phyloP scores from a whole-genome alignment of 2,113 vertebrate genomes.

The Campylomormyrus tamandua region DNA sequence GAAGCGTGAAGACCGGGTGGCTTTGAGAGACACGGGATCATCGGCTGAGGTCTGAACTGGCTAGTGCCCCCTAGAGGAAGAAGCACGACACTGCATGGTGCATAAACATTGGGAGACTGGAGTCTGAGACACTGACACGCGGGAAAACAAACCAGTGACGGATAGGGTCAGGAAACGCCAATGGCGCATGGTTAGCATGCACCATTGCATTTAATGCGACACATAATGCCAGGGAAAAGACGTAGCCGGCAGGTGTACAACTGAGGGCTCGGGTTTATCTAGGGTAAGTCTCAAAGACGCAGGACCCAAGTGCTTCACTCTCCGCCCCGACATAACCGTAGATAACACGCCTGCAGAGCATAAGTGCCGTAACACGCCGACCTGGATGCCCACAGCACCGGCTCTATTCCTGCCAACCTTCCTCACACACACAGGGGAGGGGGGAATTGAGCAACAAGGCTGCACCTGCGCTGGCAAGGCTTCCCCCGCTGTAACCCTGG shows the following conservation, averaged over 20 bases:
- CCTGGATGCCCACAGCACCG: background rate
- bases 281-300: background rate
- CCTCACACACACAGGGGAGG: background rate
- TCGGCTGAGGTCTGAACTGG: background rate
- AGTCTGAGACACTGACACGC: background rate
- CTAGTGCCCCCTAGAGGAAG: background rate
- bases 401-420: background rate
- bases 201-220: background rate
- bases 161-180: background rate
- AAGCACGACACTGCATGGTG: background rate
- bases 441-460: background rate
- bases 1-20: background rate
- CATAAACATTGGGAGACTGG: background rate
- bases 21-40: background rate
- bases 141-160: background rate
- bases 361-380: background rate
- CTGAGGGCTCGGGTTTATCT: background rate
- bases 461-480: conserved; percentile 16
- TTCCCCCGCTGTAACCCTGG: background rate
- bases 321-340: background rate
- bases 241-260: background rate
- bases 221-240: background rate
- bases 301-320: background rate
- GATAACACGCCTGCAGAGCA: background rate
- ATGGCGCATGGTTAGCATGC: background rate